Conservation (phyloP, 2,113 vertebrate species). For the Petrocephalus microphthalmus region DNA sequence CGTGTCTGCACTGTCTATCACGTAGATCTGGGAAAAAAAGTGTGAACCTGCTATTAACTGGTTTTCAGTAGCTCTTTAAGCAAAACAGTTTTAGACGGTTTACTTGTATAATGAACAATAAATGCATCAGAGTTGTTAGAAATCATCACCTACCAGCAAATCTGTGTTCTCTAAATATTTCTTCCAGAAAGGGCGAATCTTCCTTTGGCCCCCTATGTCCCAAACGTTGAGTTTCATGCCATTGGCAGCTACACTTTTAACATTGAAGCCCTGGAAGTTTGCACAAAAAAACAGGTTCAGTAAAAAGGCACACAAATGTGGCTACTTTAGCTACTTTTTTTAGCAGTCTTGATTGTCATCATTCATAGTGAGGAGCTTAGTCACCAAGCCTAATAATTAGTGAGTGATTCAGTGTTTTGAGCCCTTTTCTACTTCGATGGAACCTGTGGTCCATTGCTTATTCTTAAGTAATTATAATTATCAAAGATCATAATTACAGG, state of each 20-base stretch:
- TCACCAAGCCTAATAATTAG: neutral
- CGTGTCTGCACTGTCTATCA: slow-evolving; percentile 82
- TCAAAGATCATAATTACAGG: neutral
- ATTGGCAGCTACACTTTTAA: slow-evolving; percentile 59
- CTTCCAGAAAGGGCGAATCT: slow-evolving; percentile 63
- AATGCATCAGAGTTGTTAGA: neutral
- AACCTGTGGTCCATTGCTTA: neutral
- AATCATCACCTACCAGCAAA: slow-evolving; percentile 54
- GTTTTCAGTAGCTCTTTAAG: neutral
- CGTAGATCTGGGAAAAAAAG: slow-evolving; percentile 69
- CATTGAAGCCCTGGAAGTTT: slow-evolving; percentile 60
- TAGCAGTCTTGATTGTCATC: neutral
- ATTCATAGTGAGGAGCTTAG: neutral
- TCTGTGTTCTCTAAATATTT: slow-evolving; percentile 68
- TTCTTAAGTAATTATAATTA: slow-evolving; percentile 11
- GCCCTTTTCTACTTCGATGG: neutral
- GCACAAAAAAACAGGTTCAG: neutral
- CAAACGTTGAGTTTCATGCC: slow-evolving; percentile 65
- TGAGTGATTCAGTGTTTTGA: neutral
- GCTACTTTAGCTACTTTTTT: neutral
- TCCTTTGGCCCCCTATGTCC: slow-evolving; percentile 66
- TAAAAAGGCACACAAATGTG: neutral
- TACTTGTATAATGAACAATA: neutral
- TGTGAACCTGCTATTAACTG: neutral
- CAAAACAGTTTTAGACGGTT: neutral